Base-by-base conservation (phyloP, 2,888 invertebrate species). In the Aphidius colemani region DNA sequence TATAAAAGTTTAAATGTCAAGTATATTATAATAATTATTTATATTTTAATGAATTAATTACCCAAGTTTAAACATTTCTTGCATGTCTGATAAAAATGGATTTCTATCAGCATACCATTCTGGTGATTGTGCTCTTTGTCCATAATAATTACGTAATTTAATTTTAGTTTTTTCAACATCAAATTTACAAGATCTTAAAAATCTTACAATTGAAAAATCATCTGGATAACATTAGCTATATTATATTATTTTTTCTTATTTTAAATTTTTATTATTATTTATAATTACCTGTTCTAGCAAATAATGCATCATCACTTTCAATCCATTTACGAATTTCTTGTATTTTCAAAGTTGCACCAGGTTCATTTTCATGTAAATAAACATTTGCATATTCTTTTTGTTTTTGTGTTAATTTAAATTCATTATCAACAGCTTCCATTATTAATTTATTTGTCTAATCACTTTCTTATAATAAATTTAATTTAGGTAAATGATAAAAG, bases 61-160 rank as follows among this genome's bases (percentile, higher is more conserved):
- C 83, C 89, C 89, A 6, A 88, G 67, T 48, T 84, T 76, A 0
- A 88, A 79, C 7, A 90, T 75, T 65, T 88, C 87, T 70, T 86
- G 85, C 11, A 89, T 76, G 76, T 86, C 84, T 5, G 86, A 84
- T 30, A 85, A 71, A 48, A 80, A 77, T 0, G 89, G 89, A 82
- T 89, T 84, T 65, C 89, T 82, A 69, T 87, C 84, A 30, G 75
- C 65, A 74, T 87, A 90, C 89, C 89, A 90, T 75, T 89, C 88
- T 0, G 85, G 83, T 43, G 85, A 74, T 62, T 84, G 83, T 0
- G 82, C 76, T 63, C 86, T 83, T 83, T 89, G 86, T 53, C 79
- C 80, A 71, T 88, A 86, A 75, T 85, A 89, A 80, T 85, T 86
- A 66, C 75, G 79, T 7, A 90, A 74, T 75, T 88, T 89, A 58